Percentiles rank a stretch among this genome's conserved stretches.
Evolutionary conservation across 2,888 invertebrate genomes (phyloP).

Genomic region (Piscicola geometra): DNA sequence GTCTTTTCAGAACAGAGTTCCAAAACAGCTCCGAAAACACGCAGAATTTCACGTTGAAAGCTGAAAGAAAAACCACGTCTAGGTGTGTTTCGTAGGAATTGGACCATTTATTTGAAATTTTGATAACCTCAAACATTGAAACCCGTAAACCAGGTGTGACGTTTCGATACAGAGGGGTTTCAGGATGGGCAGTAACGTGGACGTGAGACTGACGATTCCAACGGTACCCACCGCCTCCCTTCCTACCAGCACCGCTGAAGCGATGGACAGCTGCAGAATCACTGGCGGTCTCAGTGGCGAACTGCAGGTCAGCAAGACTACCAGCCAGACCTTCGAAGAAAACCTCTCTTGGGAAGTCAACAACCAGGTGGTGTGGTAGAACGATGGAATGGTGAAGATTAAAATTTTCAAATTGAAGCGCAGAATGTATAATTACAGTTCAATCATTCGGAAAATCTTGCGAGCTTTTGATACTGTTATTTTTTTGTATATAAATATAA

Average conservation of each 20-base stretch:
- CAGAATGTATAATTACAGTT: too few relatives aligned
- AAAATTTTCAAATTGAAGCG: neutral
- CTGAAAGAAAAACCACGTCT: constrained; percentile 37
- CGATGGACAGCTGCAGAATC: constrained; percentile 33
- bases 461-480: neutral
- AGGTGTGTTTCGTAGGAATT: neutral
- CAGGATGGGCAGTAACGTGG: constrained; percentile 26
- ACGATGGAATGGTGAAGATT: too few relatives aligned
- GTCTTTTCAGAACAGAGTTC: constrained; percentile 39
- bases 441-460: neutral
- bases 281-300: constrained; percentile 38
- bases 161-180: constrained; percentile 35
- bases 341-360: constrained; percentile 37
- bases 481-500: neutral
- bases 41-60: constrained; percentile 39
- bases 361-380: constrained; percentile 21
- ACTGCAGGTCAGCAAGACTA: constrained; percentile 36
- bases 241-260: neutral
- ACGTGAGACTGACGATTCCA: constrained; percentile 34
- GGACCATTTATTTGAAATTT: too few relatives aligned
- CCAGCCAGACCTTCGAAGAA: constrained; percentile 37
- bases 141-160: constrained; percentile 19
- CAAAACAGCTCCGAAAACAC: constrained; percentile 25
- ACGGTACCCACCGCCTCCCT: constrained; percentile 13
- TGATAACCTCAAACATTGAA: too few relatives aligned